These are phyloP conservation scores for Morpho deidamia DNA, from an alignment of 2,888 invertebrate genomes.

Conservation along the genomic window DNA sequence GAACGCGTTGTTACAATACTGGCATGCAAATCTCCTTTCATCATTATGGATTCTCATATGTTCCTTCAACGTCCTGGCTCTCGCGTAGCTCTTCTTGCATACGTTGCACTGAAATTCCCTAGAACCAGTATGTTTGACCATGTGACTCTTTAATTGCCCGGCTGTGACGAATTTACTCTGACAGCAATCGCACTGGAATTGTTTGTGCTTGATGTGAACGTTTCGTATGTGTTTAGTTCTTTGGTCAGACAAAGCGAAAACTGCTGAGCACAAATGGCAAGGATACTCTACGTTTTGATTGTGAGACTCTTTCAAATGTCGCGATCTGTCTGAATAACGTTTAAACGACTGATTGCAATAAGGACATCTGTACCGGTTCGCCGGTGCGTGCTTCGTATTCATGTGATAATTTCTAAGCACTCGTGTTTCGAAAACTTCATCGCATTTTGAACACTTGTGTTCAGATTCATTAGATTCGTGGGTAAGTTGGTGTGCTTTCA, in stretches of 20 bases:
- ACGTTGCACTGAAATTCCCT: slow-evolving; percentile 58
- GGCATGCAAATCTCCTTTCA: slow-evolving; percentile 65
- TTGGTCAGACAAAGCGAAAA: slow-evolving; percentile 52
- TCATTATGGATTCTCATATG: slow-evolving; percentile 64
- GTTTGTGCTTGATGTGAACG: slow-evolving; percentile 52
- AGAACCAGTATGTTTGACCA: slow-evolving; percentile 50
- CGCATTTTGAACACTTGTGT: slow-evolving; percentile 51
- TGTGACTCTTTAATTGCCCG: slow-evolving; percentile 48
- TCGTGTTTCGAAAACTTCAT: slow-evolving; percentile 41
- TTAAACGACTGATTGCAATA: slow-evolving; percentile 56
- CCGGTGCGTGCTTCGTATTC: slow-evolving; percentile 39
- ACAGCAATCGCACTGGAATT: slow-evolving; percentile 49
- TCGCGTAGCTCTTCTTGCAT: slow-evolving; percentile 61
- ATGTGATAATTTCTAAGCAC: slow-evolving; percentile 45
- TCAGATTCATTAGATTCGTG: slow-evolving; percentile 36
- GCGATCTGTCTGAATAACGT: slow-evolving; percentile 46
- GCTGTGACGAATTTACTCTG: slow-evolving; percentile 48
- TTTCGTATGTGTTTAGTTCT: slow-evolving; percentile 57
- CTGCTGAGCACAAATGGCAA: slow-evolving; percentile 53
- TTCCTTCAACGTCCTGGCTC: slow-evolving; percentile 49
- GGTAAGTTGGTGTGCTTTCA: slow-evolving; percentile 49
- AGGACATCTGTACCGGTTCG: slow-evolving; percentile 44
- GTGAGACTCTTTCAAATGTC: slow-evolving; percentile 46
- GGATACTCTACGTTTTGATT: slow-evolving; percentile 52
- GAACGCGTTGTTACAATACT: slow-evolving; percentile 53